Percentiles rank a stretch among this genome's conserved stretches.
Conservation (phyloP, 2,113 vertebrate genomes). For the Alligator sinensis region DNA sequence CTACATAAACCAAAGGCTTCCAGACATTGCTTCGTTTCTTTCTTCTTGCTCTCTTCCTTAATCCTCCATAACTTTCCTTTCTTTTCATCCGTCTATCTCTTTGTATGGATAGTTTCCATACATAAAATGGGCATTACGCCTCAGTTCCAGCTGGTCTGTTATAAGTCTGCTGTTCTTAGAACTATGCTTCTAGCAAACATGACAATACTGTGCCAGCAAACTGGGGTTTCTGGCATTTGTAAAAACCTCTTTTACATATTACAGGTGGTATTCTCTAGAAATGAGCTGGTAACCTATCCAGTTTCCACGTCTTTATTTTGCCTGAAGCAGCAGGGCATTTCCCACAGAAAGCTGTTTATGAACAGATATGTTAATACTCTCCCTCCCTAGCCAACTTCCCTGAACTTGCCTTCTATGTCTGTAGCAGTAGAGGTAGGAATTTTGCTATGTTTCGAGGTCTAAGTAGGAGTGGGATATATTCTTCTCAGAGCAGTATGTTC, state of each 20-base stretch:
- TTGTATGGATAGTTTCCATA: background rate
- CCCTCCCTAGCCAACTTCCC: background rate
- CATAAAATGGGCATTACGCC: background rate
- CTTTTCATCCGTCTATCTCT: accelerated
- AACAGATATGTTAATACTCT: background rate
- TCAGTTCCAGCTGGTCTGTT: background rate
- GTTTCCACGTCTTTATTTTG: background rate
- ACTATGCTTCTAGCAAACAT: background rate
- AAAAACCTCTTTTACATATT: background rate
- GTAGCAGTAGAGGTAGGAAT: background rate
- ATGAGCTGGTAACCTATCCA: background rate
- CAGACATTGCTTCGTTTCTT: background rate
- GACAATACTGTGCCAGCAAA: background rate
- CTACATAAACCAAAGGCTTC: background rate
- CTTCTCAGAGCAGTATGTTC: background rate
- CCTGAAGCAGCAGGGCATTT: background rate
- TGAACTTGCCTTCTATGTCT: background rate
- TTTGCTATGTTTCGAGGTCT: background rate
- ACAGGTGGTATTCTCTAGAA: background rate
- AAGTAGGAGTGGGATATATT: background rate
- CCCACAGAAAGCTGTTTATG: background rate
- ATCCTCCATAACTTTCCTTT: background rate
- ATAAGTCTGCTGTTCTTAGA: background rate
- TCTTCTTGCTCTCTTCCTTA: background rate
- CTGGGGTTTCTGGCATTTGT: background rate